Evolutionary conservation across 2,797 vertebrate genomes (phyloP).

Genomic region (Parauchenoglanis punctatus): DNA sequence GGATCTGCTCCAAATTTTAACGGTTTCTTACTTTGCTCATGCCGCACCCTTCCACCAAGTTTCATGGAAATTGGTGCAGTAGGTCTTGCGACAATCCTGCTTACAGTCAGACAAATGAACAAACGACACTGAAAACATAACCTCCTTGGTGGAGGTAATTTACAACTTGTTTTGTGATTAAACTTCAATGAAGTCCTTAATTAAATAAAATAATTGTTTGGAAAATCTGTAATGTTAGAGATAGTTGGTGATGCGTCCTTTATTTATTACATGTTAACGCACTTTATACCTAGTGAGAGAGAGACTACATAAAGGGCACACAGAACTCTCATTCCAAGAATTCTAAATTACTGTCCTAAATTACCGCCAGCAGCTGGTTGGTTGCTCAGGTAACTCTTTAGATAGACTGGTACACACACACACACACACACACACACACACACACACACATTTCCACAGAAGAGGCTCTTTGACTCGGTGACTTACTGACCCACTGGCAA

Average conservation of each 20-base stretch:
- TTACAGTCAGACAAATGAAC: too few relatives aligned
- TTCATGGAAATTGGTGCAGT: too few relatives aligned
- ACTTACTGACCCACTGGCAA: conserved; percentile 45
- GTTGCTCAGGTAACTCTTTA: conserved; percentile 24
- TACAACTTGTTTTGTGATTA: not conserved
- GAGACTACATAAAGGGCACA: not conserved
- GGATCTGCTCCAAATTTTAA: too few relatives aligned
- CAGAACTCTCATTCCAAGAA: conserved; percentile 9
- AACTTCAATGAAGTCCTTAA: not conserved
- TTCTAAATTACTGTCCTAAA: conserved; percentile 8
- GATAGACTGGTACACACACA: conserved; percentile 26
- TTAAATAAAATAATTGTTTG: too few relatives aligned
- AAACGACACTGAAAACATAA: too few relatives aligned
- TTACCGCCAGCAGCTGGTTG: conserved; percentile 42
- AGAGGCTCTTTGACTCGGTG: conserved; percentile 24
- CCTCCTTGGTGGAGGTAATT: too few relatives aligned
- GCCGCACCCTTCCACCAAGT: too few relatives aligned
- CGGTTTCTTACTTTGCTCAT: too few relatives aligned
- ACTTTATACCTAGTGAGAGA: not conserved
- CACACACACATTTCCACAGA: conserved; percentile 34
- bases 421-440: conserved; percentile 11
- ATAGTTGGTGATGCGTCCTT: not conserved
- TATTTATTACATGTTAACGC: not conserved
- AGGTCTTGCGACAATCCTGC: too few relatives aligned
- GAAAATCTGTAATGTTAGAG: not conserved